phyloP scores from a whole-genome alignment of 2,888 invertebrate species.

The Sarcophaga subvicina region DNA sequence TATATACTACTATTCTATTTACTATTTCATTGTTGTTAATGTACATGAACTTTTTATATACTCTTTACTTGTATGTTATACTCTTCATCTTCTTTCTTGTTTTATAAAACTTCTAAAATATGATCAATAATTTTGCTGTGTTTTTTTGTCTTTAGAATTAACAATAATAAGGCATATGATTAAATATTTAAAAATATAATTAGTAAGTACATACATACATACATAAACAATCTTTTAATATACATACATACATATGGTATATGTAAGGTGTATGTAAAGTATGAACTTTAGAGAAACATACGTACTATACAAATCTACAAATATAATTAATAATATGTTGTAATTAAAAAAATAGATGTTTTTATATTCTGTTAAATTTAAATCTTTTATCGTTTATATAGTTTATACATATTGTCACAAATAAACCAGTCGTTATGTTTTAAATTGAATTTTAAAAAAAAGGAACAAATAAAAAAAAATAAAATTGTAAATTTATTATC shows the following conservation, averaged over 20 bases:
- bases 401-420: constrained; percentile 72
- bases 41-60: constrained; percentile 28
- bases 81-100: background rate
- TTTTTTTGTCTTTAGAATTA: constrained; percentile 37
- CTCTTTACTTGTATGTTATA: too few relatives aligned
- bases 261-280: background rate
- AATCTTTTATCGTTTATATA: constrained; percentile 18
- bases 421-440: constrained; percentile 73
- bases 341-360: constrained; percentile 38
- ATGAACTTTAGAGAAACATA: background rate
- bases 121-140: constrained; percentile 29
- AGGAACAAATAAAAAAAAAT: background rate
- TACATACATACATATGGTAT: constrained; percentile 22
- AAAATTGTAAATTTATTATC: too few relatives aligned
- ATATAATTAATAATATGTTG: constrained; percentile 18
- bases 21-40: constrained; percentile 29
- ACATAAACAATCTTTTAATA: background rate
- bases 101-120: constrained; percentile 53
- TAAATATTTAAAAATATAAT: constrained; percentile 47
- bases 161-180: constrained; percentile 61
- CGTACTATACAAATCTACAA: constrained; percentile 34
- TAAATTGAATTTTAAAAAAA: constrained; percentile 40
- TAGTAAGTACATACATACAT: too few relatives aligned
- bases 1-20: constrained; percentile 16
- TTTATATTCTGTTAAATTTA: constrained; percentile 11